A percentile compares a stretch with the other conserved stretches of the same genome.
Conservation (phyloP, 2,888 invertebrate genomes). For the Schizotus pectinicornis region DNA sequence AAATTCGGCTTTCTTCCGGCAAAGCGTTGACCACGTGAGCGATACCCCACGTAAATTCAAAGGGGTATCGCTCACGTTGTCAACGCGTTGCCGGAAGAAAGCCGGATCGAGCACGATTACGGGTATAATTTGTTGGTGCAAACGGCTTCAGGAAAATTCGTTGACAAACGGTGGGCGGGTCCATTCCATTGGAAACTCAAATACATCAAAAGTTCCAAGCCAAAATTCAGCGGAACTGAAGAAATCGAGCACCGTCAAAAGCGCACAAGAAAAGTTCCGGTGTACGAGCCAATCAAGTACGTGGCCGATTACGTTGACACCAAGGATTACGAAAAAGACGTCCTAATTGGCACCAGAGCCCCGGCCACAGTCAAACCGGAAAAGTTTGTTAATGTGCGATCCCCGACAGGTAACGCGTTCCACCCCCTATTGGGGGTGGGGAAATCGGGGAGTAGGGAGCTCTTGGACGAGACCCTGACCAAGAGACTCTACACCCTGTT, state of each 20-base stretch:
- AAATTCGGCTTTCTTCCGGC: too few species aligned
- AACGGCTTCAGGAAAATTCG: constrained; percentile 28
- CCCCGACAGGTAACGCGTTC: too few species aligned
- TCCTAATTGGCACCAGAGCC: background rate
- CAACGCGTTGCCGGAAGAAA: constrained; percentile 65
- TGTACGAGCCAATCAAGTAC: constrained; percentile 29
- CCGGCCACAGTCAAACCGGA: too few species aligned
- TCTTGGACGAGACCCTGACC: too few species aligned
- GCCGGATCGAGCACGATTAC: constrained; percentile 66
- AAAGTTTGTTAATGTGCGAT: too few species aligned
- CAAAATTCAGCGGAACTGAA: constrained; percentile 54
- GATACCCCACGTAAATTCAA: too few species aligned
- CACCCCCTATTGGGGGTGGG: too few species aligned
- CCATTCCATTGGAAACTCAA: constrained; percentile 83
- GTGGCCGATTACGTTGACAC: background rate
- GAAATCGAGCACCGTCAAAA: constrained; percentile 44
- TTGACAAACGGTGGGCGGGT: constrained; percentile 73
- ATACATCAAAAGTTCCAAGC: constrained; percentile 38
- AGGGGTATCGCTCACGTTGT: constrained; percentile 58
- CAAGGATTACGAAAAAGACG: background rate
- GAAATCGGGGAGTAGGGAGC: too few species aligned
- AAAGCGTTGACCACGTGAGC: too few species aligned
- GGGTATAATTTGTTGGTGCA: constrained; percentile 68
- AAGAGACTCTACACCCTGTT: too few species aligned
- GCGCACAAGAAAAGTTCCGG: constrained; percentile 39